Percentiles rank a stretch among this genome's conserved stretches.
phyloP scores from a whole-genome alignment of 1,140 invertebrate genomes.

The Penaeus indicus region DNA sequence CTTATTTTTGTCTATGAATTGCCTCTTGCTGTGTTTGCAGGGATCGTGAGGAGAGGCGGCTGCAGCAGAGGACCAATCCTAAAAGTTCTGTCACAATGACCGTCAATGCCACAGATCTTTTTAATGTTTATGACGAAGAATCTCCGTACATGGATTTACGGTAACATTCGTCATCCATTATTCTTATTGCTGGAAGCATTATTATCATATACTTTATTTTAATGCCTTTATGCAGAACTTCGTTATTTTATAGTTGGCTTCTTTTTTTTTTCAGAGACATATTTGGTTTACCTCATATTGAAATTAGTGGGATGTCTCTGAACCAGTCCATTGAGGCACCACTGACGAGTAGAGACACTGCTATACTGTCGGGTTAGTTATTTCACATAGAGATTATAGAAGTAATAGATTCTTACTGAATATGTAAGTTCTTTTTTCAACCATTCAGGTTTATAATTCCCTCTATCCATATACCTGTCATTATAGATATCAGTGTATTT shows the following conservation, averaged over 20 bases:
- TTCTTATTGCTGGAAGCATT: not conserved
- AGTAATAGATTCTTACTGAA: too few species aligned
- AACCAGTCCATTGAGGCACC: constrained; percentile 94
- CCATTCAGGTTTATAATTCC: too few species aligned
- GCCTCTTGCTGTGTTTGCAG: constrained; percentile 66
- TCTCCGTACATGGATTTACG: constrained; percentile 76
- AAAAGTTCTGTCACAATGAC: constrained; percentile 87
- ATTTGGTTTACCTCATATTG: constrained; percentile 79
- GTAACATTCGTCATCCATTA: constrained; percentile 65
- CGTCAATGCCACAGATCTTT: constrained; percentile 94
- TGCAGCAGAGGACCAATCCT: constrained; percentile 91
- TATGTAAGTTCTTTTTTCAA: too few species aligned
- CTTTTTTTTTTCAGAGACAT: constrained; percentile 66
- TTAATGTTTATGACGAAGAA: constrained; percentile 77
- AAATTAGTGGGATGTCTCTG: constrained; percentile 92
- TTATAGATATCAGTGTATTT: too few species aligned
- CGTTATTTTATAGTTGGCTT: not conserved
- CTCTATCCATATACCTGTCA: too few species aligned
- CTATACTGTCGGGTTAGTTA: constrained; percentile 79
- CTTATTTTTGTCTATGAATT: constrained; percentile 18
- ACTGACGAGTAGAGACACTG: constrained; percentile 85
- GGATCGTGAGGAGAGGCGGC: constrained; percentile 84
- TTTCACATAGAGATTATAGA: not conserved
- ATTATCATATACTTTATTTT: constrained; percentile 51
- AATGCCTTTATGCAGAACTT: not conserved